Evolutionary conservation across 2,797 vertebrate genomes (phyloP).

Genomic region (Sebastes oblongus): DNA sequence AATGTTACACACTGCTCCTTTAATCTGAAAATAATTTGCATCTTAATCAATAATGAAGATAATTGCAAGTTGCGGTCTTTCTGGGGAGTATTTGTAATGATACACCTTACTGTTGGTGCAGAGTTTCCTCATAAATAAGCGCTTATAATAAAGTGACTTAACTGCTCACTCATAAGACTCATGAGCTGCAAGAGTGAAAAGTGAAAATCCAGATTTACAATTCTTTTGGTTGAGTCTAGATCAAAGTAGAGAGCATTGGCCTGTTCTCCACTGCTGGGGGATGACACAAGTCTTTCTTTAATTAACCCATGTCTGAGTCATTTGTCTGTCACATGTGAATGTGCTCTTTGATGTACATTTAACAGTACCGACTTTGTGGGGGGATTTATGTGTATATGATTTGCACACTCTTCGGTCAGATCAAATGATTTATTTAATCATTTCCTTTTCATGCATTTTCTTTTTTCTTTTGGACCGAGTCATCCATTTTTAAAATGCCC

Average conservation of each 20-base stretch:
- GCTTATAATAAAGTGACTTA: neutral
- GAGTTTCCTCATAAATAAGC: neutral
- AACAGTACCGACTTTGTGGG: conserved; percentile 33
- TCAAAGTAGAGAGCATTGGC: conserved; percentile 49
- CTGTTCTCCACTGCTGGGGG: conserved; percentile 14
- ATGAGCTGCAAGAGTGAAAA: neutral
- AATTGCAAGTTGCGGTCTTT: neutral
- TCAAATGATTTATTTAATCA: conserved; percentile 58
- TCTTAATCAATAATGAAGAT: neutral
- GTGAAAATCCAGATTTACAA: conserved; percentile 14
- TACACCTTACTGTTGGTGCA: neutral
- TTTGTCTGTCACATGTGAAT: conserved; percentile 83
- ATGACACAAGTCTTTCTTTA: conserved; percentile 82
- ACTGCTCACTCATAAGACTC: neutral
- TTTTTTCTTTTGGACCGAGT: conserved; percentile 1
- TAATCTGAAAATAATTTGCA: neutral
- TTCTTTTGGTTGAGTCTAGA: conserved; percentile 47
- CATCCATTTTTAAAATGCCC: conserved; percentile 28
- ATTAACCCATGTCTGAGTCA: conserved; percentile 89
- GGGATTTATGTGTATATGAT: conserved; percentile 57
- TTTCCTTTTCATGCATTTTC: conserved; percentile 16
- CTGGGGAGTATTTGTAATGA: neutral
- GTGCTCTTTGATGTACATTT: conserved; percentile 61
- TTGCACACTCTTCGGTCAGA: conserved; percentile 52
- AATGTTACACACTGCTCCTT: neutral